phyloP scores from a whole-genome alignment of 1,140 invertebrate species.

The Drosophila nikananu region DNA sequence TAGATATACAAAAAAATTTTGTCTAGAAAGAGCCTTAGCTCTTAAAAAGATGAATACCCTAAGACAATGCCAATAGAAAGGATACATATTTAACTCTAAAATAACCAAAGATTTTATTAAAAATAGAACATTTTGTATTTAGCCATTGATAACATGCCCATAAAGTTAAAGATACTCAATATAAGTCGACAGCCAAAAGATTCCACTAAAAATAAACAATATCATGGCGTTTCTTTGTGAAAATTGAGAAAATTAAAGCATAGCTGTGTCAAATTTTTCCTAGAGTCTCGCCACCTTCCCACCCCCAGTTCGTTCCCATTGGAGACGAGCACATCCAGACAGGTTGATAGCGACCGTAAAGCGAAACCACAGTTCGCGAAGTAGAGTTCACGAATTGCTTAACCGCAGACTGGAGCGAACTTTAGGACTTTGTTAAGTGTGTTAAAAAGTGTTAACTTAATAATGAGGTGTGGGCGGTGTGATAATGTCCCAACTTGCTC shows the following conservation, averaged over 20 bases:
- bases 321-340: slow-evolving; percentile 27
- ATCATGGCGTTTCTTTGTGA: not conserved
- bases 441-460: slow-evolving; percentile 30
- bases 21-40: not conserved
- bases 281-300: not conserved
- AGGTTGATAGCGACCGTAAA: slow-evolving; percentile 16
- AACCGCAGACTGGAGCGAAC: slow-evolving; percentile 3
- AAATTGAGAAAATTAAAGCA: slow-evolving; percentile 8
- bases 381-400: slow-evolving; percentile 23
- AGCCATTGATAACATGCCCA: not conserved
- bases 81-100: too few species aligned
- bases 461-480: slow-evolving; percentile 29
- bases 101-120: not conserved
- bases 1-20: not conserved
- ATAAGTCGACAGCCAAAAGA: not conserved
- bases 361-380: slow-evolving; percentile 17
- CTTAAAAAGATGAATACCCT: not conserved
- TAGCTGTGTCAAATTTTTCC: slow-evolving; percentile 14
- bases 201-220: slow-evolving; percentile 8
- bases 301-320: not conserved
- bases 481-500: not conserved
- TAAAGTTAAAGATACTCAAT: not conserved
- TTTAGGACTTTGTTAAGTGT: slow-evolving; percentile 46
- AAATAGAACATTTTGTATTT: not conserved
- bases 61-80: not conserved